Percentiles rank a stretch among this genome's conserved stretches.
phyloP scores from a whole-genome alignment of 1,140 invertebrate species.

The Condylostylus longicornis region DNA sequence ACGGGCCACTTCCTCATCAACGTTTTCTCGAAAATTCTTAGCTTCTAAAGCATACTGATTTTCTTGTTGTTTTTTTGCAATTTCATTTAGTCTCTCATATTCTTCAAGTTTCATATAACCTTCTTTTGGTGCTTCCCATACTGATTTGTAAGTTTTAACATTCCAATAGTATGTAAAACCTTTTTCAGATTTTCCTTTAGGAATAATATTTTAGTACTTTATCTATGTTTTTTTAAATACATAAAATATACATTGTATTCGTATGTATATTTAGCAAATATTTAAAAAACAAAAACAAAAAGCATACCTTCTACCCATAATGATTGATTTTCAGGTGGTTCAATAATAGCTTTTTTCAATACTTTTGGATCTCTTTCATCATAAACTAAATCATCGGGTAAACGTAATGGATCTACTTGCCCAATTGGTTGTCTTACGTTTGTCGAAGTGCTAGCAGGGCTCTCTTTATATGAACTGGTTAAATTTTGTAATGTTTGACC shows the following conservation, averaged over 20 bases:
- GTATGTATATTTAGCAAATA: too few species aligned
- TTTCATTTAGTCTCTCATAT: conserved; percentile 41
- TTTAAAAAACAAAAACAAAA: too few species aligned
- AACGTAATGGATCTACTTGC: conserved; percentile 26
- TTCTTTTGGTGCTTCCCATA: conserved; percentile 48
- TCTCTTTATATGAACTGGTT: conserved; percentile 4
- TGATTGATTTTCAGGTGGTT: conserved; percentile 28
- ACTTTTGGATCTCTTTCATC: conserved; percentile 24
- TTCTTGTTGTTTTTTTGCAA: conserved; percentile 36
- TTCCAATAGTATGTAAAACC: conserved; percentile 70
- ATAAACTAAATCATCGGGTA: conserved; percentile 25
- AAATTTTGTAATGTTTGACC: conserved; percentile 29
- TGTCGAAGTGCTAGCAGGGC: not conserved
- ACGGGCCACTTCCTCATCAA: conserved; percentile 28
- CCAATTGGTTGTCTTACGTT: conserved; percentile 2
- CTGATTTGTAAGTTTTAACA: conserved; percentile 49
- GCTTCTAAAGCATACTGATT: conserved; percentile 25
- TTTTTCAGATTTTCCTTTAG: conserved; percentile 36
- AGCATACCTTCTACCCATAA: conserved; percentile 55
- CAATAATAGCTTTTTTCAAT: conserved; percentile 22
- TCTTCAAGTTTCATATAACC: conserved; percentile 46
- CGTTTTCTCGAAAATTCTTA: conserved; percentile 20
- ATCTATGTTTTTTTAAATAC: too few species aligned
- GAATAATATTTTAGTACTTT: too few species aligned
- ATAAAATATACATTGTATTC: too few species aligned